phyloP scores from a whole-genome alignment of 2,113 vertebrate species.

The Gymnogyps californianus region DNA sequence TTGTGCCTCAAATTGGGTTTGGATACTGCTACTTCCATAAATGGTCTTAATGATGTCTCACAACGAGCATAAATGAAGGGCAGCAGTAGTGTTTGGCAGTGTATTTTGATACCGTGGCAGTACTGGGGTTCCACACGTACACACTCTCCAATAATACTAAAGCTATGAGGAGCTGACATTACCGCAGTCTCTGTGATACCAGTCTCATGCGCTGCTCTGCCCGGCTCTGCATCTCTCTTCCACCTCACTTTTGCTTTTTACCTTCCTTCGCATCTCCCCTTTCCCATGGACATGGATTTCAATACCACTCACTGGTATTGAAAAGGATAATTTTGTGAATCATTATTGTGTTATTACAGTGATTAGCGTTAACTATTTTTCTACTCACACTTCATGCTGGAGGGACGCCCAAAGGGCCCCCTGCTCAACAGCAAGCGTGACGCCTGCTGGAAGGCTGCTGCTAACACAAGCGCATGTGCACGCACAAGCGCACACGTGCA shows the following conservation, averaged over 20 bases:
- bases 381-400: background rate
- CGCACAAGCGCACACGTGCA: fast-evolving
- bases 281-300: background rate
- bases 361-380: background rate
- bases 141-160: background rate
- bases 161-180: background rate
- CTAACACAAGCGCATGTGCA: background rate
- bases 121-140: background rate
- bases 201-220: background rate
- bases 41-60: background rate
- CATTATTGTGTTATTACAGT: conserved; percentile 33
- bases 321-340: conserved; percentile 24
- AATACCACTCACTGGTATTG: background rate
- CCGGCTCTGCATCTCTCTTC: background rate
- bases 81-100: background rate
- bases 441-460: background rate
- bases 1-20: background rate
- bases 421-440: background rate
- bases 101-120: background rate
- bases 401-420: background rate
- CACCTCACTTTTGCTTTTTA: background rate
- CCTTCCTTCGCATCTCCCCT: background rate
- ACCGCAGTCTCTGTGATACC: background rate
- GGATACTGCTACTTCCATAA: background rate
- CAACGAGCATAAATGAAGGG: background rate